Base-by-base conservation (phyloP, 2,113 vertebrate genomes). In the Chlorodrepanis virens region DNA sequence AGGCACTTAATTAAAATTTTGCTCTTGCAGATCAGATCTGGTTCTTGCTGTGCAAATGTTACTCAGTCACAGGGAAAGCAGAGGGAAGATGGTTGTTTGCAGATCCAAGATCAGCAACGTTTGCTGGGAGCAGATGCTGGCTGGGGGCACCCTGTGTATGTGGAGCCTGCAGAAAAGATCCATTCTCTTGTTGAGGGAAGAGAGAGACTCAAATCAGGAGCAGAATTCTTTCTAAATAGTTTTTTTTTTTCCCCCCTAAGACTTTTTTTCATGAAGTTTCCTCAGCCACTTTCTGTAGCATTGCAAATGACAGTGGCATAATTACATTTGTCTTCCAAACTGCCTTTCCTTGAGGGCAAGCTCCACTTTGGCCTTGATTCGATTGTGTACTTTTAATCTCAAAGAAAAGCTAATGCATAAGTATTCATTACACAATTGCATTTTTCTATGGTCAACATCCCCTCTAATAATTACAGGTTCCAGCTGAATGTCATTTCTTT, bases 321-420 rank as follows among this genome's bases (percentile, higher is more conserved):
- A 95, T 93, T 93, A 69, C 96, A 90, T 97, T 96, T 96, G 94
- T 95, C 82, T 96, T 94, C 81, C 81, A 90, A 95, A 94, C 71
- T 65, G 52, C 33, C 71, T 90, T 84, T 96, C 92, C 93, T 97
- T 72, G 75, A 96, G 95, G 91, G 95, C 89, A 91, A 72, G 64
- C 87, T 96, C 80, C 76, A 37, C 87, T 95, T 90, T 93, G 95
- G 92, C 92, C 95, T 90, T 94, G 86, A 95, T 96, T 97, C 2
- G 47, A 95, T 96, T 95, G 91, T 95, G 82, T 95, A 88, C 90
- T 93, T 97, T 94, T 96, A 96, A 96, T 96, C 89, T 94, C 10
- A 12, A 90, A 95, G 86, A 88, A 84, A 96, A 96, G 53, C 78
- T 83, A 96, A 72, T 52, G n/a, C 56, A 31, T 60, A 87, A 95